Evolutionary conservation across 2,113 vertebrate species (phyloP).

Genomic region (Axis porcinus): DNA sequence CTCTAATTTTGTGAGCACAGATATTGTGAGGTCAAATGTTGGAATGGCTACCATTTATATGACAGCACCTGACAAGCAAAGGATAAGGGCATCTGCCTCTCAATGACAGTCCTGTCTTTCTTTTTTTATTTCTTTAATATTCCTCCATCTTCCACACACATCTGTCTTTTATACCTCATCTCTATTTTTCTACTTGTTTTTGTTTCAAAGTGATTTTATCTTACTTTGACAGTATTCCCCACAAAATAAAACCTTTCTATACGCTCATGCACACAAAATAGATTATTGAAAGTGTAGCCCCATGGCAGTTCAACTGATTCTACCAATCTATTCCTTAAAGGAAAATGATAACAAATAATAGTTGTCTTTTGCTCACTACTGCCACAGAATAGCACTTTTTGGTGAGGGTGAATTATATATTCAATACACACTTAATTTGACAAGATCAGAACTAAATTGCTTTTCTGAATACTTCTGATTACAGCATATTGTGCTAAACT

Average conservation of each 20-base stretch:
- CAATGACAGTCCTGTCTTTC: neutral
- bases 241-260: neutral
- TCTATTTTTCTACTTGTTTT: neutral
- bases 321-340: slow-evolving; percentile 39
- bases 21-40: neutral
- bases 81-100: neutral
- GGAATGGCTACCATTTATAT: neutral
- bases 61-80: neutral
- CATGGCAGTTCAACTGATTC: neutral
- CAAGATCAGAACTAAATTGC: slow-evolving; percentile 72
- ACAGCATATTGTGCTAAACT: slow-evolving; percentile 67
- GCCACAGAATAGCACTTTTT: slow-evolving; percentile 52
- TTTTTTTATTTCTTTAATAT: neutral
- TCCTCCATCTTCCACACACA: neutral
- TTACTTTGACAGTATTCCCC: neutral
- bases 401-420: slow-evolving; percentile 68
- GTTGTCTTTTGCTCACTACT: slow-evolving; percentile 37
- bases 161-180: neutral
- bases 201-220: neutral
- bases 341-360: slow-evolving; percentile 48
- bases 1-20: neutral
- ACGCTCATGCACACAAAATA: neutral
- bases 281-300: slow-evolving; percentile 56
- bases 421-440: slow-evolving; percentile 70
- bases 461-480: slow-evolving; percentile 78